Base-by-base conservation (phyloP, 1,140 invertebrate species). In the Cecropterus lyciades region DNA sequence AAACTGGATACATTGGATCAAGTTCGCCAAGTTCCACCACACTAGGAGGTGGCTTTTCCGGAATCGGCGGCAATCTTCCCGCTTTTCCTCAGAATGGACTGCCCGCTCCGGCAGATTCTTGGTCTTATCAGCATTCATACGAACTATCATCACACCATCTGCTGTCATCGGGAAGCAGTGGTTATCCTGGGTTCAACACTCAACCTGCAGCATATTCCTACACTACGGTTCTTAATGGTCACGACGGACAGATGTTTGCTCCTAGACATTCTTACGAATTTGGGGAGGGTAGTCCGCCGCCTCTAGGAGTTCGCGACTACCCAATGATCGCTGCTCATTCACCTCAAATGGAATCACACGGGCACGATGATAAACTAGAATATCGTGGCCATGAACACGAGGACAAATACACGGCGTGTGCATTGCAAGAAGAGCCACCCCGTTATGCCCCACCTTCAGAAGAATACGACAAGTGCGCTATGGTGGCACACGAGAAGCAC, bases 1-100 rank as follows among this genome's bases (percentile, higher is more conserved):
- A 98, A 90, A 97, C 96, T 0, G 96, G 96, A 3, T 96, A 96
- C 79, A 95, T 96, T 53, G 95, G 95, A 65, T 94, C 93, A 27
- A 95, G 94, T 80, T 94, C 89, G 68, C 94, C 93, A 51, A 94
- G 82, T 77, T 94, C 94, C 20, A 92, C 92, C 0, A 89, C 93
- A 11, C 82, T 93, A 55, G 92, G 93, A 70, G 95, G 93, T 24
- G 94, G 95, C 0, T 94, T 95, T 71, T 93, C 94, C 0, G 94
- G 94, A 3, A 92, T 95, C 46, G 95, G 94, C 67, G 94, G 94
- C 52, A 94, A 93, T 33, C 80, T 96, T 17, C 95, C 95, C 7
- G 94, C 95, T 0, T 95, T 95, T 43, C 94, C 95, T 10, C 93
- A 95, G 46, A 94, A 95, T 81, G 93, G 93, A 5, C 86, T 94